A percentile compares a stretch with the other conserved stretches of the same genome.
These are phyloP conservation scores for Leuciscus waleckii DNA, from an alignment of 2,797 vertebrate genomes.

Conservation along the genomic window DNA sequence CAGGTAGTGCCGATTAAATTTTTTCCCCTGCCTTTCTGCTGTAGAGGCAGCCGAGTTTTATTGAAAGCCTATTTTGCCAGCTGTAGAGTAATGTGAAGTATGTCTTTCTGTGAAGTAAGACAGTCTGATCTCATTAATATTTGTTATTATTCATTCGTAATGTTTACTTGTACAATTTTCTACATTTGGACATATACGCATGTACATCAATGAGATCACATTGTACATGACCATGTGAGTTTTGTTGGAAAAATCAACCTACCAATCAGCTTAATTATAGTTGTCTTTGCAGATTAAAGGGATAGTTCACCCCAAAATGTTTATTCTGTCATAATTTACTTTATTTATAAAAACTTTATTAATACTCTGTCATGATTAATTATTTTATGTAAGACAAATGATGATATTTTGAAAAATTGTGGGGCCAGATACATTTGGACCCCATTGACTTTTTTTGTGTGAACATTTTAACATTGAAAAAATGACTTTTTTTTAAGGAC, in stretches of 20 bases:
- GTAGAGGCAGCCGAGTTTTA: too few relatives aligned
- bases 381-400: background rate
- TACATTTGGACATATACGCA: background rate
- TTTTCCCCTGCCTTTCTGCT: too few relatives aligned
- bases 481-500: too few relatives aligned
- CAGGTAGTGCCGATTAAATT: background rate
- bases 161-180: background rate
- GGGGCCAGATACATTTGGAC: background rate
- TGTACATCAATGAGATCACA: background rate
- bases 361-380: background rate
- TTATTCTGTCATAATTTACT: background rate
- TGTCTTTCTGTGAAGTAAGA: too few relatives aligned
- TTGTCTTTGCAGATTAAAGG: background rate
- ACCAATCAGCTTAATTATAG: background rate
- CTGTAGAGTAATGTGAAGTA: too few relatives aligned
- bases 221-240: background rate
- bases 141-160: background rate
- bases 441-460: background rate
- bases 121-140: too few relatives aligned
- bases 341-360: too few relatives aligned
- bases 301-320: background rate
- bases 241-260: background rate
- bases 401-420: constrained; percentile 1
- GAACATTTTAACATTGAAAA: background rate
- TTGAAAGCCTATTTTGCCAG: too few relatives aligned